Conservation (phyloP, 2,888 invertebrate species). For the Gibbula magus region DNA sequence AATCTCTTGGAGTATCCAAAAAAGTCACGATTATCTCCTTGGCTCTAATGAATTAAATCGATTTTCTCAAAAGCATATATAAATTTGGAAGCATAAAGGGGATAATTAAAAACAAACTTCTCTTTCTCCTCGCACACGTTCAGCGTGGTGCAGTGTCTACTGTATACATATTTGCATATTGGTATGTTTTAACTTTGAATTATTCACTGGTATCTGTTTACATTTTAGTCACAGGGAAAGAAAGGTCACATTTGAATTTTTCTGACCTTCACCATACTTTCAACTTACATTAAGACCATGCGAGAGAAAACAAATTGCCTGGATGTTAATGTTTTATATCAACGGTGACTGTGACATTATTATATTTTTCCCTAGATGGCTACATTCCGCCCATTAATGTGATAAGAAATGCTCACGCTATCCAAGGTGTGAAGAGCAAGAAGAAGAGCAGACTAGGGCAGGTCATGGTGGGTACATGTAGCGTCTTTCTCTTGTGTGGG, state of each 20-base stretch:
- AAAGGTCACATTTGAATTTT: too few relatives aligned
- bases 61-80: too few relatives aligned
- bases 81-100: too few relatives aligned
- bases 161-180: too few relatives aligned
- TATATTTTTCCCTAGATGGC: slow-evolving; percentile 49
- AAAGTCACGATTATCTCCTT: background rate
- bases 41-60: too few relatives aligned
- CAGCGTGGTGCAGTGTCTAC: too few relatives aligned
- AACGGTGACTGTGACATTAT: background rate
- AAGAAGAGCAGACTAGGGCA: slow-evolving; percentile 29
- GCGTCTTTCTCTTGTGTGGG: background rate
- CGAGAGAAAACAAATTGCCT: background rate
- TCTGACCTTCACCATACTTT: too few relatives aligned
- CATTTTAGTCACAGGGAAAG: too few relatives aligned
- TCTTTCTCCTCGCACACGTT: too few relatives aligned
- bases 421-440: slow-evolving; percentile 38
- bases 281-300: background rate
- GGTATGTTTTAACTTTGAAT: too few relatives aligned
- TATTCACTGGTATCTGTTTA: too few relatives aligned
- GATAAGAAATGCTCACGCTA: slow-evolving; percentile 82
- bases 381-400: slow-evolving; percentile 81
- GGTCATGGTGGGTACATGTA: slow-evolving; percentile 22
- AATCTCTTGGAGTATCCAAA: background rate
- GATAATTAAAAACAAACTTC: too few relatives aligned
- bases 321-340: background rate